phyloP scores from a whole-genome alignment of 2,888 invertebrate genomes.

The Cephonodes hylas region DNA sequence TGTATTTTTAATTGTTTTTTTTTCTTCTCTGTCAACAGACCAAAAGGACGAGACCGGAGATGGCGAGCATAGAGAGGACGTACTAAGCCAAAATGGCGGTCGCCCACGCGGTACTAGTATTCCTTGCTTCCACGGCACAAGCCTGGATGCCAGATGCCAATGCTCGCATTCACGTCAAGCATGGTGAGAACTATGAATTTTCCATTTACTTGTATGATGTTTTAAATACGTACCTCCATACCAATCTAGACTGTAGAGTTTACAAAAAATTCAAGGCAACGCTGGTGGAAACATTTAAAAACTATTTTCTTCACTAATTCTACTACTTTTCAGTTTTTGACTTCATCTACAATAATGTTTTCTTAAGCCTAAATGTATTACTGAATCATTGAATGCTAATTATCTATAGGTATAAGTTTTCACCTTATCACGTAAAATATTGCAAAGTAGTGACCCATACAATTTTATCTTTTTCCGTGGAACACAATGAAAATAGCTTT shows the following conservation, averaged over 20 bases:
- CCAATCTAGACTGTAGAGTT: neutral
- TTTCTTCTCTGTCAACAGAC: slow-evolving; percentile 54
- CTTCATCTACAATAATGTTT: too few species aligned
- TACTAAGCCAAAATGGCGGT: slow-evolving; percentile 73
- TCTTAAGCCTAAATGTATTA: too few species aligned
- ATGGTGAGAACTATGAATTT: slow-evolving; percentile 76
- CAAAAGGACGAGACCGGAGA: slow-evolving; percentile 47
- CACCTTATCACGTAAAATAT: too few species aligned
- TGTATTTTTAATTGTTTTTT: neutral
- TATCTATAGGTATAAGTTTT: too few species aligned
- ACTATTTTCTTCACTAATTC: too few species aligned
- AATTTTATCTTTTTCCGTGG: too few species aligned
- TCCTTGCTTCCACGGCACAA: slow-evolving; percentile 79
- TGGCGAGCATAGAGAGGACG: slow-evolving; percentile 67
- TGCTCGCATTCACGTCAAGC: slow-evolving; percentile 84
- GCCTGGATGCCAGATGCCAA: slow-evolving; percentile 88
- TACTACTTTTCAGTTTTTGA: too few species aligned
- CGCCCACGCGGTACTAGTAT: slow-evolving; percentile 78
- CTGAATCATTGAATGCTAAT: too few species aligned
- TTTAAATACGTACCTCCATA: neutral
- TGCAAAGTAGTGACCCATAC: too few species aligned
- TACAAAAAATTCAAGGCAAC: too few species aligned
- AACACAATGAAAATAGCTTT: too few species aligned
- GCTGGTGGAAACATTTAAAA: too few species aligned
- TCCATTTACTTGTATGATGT: neutral